Base-by-base conservation (phyloP, 2,888 invertebrate genomes). In the Ceriagrion tenellum region DNA sequence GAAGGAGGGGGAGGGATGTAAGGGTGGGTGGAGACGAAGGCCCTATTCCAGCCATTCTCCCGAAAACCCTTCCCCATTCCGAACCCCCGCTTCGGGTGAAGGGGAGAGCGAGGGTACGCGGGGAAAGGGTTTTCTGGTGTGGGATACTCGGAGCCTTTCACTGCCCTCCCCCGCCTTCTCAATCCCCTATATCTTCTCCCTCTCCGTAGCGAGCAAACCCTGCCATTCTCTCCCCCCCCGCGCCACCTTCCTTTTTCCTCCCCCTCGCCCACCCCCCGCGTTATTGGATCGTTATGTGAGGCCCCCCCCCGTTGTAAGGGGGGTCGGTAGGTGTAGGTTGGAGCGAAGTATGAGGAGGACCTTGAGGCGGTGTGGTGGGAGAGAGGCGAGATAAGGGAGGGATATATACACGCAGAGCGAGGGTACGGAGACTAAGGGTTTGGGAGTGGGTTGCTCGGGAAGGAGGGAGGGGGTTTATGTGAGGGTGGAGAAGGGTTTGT, bases 261-360 rank as follows among this genome's bases (percentile, higher is more conserved):
- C 88, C 47, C 47, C 88, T 16, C 47, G 35, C 88, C 81, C 81
- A 81, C 40, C 88, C n/a, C n/a, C 89, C 89, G 55, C 89, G 55
- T 89, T 89, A 89, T 89, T 89, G 89, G 89, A 89, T 89, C 89
- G 89, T 89, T 89, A 89, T 89, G 89, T 89, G 89, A 55, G 55
- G 89, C 88, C 88, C 47, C 47, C 47, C 47, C 8, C 47, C 4
- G 47, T 2, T 47, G 2, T 2, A 8, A 47, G 47, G 47, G 47
- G 8, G 47, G 47, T 40, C 88, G 47, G 35, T n/a, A 26, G n/a
- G 40, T 23, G 88, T 18, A 16, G 40, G 16, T n/a, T 6, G 88
- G 88, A 18, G 40, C 1, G 88, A 47, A 23, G 23, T n/a, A n/a
- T 26, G 26, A 8, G 89, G 16, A 26, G n/a, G 26, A 2, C 4